Base-by-base conservation (phyloP, 2,797 vertebrate species). In the Phoebastria nigripes region DNA sequence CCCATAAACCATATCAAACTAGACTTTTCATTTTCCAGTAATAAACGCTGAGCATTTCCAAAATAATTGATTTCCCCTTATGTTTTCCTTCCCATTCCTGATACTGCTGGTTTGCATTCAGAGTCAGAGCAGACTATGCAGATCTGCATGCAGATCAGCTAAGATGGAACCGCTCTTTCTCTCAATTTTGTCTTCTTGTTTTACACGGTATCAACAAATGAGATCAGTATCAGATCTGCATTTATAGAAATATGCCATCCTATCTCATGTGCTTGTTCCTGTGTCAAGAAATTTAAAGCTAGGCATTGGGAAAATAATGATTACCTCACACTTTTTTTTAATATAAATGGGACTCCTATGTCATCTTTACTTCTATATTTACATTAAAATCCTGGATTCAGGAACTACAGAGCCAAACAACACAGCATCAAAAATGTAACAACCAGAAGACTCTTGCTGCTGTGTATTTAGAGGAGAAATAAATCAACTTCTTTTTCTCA, bases 181-280 rank as follows among this genome's bases (percentile, higher is more conserved):
- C 73, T 67, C 54, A 11, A 51, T 89, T 87, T 54, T 46, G 35
- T 2, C 33, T 56, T 22, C 63, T 81, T 59, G 56, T 81, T 93
- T 86, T 73, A 93, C 76, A 76, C 22, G 13, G 28, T 33, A 33
- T 51, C 73, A 35, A 94, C 77, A 95, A 93, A 90, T 2, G 49
- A 94, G 89, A 70, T n/a, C 11, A 7, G 59, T 25, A 66, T 83
- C 85, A 14, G 72, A 63, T 63, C 63, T 29, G 35, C 42, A 26
- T 72, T 86, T 91, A 44, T 5, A 89, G 58, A 58, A 63, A 41
- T 22, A 29, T 1, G 9, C 41, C 33, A 29, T 67, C 37, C 76
- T 66, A 29, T 51, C 61, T 88, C 59, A 3, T 19, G 17, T 15
- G 51, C 73, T 90, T 46, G 85, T 74, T 91, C 65, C 12, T 1